A percentile compares a stretch with the other conserved stretches of the same genome.
Conservation (phyloP, 2,888 invertebrate species). For the Caenorhabditis macrosperma region DNA sequence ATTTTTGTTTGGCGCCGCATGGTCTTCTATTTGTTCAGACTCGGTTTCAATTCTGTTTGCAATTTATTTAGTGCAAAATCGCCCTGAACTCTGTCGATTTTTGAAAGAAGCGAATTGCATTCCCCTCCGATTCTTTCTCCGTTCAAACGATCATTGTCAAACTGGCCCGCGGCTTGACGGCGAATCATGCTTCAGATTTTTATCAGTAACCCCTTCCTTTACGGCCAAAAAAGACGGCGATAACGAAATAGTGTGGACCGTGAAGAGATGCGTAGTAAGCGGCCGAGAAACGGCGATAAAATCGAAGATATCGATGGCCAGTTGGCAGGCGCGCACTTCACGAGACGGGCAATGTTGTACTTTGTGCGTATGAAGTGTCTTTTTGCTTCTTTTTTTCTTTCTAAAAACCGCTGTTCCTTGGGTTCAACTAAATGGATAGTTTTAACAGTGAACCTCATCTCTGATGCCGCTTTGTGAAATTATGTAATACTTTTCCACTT, state of each 20-base stretch:
- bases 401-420: neutral
- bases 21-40: constrained; percentile 33
- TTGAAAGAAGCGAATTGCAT: neutral
- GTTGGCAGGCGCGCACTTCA: constrained; percentile 27
- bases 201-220: constrained; percentile 21
- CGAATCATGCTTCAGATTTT: constrained; percentile 35
- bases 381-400: neutral
- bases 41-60: constrained; percentile 35
- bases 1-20: constrained; percentile 8
- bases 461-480: too few species aligned
- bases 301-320: constrained; percentile 21
- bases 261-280: constrained; percentile 21
- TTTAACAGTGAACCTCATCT: neutral
- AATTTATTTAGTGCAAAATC: neutral
- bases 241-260: constrained; percentile 40
- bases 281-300: constrained; percentile 29
- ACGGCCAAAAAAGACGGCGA: constrained; percentile 19
- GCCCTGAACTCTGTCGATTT: too few species aligned
- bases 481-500: too few species aligned
- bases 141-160: constrained; percentile 21
- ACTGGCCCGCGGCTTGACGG: constrained; percentile 1
- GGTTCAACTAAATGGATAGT: neutral
- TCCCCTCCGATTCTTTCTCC: neutral
- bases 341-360: constrained; percentile 14
- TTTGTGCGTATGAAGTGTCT: constrained; percentile 7